phyloP scores from a whole-genome alignment of 2,888 invertebrate genomes.

The Horisme vitalbata region DNA sequence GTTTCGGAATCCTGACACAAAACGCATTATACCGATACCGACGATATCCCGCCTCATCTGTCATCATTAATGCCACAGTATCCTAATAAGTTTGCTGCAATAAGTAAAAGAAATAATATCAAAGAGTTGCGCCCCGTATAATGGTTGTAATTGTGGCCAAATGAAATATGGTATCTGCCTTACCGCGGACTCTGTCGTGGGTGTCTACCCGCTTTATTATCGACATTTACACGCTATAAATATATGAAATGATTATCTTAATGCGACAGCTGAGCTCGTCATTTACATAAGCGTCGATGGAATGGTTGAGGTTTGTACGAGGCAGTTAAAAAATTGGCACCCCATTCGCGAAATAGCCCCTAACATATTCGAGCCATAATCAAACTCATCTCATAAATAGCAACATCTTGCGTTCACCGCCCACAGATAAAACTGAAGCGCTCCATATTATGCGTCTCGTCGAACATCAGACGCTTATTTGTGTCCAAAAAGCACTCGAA shows the following conservation, averaged over 20 bases:
- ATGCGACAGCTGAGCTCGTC: conserved; percentile 59
- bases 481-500: conserved; percentile 78
- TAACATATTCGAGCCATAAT: conserved; percentile 52
- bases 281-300: conserved; percentile 52
- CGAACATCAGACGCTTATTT: conserved; percentile 77
- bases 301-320: conserved; percentile 39
- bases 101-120: conserved; percentile 74
- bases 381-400: conserved; percentile 51
- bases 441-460: conserved; percentile 64
- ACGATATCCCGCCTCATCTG: conserved; percentile 71
- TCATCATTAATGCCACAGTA: conserved; percentile 80
- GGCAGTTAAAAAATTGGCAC: conserved; percentile 58
- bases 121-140: conserved; percentile 78
- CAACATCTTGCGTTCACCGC: conserved; percentile 38
- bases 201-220: conserved; percentile 72
- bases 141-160: conserved; percentile 79
- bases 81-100: conserved; percentile 80
- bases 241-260: conserved; percentile 73
- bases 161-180: conserved; percentile 72
- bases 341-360: conserved; percentile 50
- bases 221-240: conserved; percentile 75
- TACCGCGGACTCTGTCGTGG: conserved; percentile 65
- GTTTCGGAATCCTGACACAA: conserved; percentile 54
- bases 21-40: conserved; percentile 61
- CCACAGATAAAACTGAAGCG: conserved; percentile 42